Conservation (phyloP, 2,888 invertebrate species). For the Thymelicus sylvestris region DNA sequence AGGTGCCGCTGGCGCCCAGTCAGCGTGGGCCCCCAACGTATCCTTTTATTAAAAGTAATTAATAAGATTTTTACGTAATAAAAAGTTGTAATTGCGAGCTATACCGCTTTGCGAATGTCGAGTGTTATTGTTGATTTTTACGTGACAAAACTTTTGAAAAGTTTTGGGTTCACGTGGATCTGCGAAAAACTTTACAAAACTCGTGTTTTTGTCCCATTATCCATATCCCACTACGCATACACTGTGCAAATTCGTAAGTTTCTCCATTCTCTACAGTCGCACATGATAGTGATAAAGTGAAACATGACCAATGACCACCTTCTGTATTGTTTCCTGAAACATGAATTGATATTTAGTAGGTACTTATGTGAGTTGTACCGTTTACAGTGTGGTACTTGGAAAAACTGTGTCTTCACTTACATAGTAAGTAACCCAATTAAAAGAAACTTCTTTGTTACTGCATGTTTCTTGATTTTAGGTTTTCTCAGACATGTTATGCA, state of each 20-base stretch:
- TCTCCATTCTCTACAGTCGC: not conserved
- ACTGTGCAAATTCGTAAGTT: slow-evolving; percentile 2
- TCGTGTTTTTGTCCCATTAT: slow-evolving; percentile 10
- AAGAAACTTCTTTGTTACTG: not conserved
- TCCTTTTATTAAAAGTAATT: slow-evolving; percentile 74
- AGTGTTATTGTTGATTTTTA: slow-evolving; percentile 46
- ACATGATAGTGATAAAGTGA: not conserved
- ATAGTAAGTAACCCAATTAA: not conserved
- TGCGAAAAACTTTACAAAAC: slow-evolving; percentile 15
- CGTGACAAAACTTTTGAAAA: slow-evolving; percentile 32
- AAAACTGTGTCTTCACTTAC: not conserved
- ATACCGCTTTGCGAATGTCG: slow-evolving; percentile 66
- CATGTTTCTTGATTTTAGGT: not conserved
- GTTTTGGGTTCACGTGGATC: slow-evolving; percentile 1
- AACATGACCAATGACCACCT: slow-evolving; percentile 1
- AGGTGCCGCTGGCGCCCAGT: slow-evolving; percentile 86
- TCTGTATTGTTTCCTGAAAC: not conserved
- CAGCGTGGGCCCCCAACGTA: slow-evolving; percentile 85
- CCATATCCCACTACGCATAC: slow-evolving; percentile 23
- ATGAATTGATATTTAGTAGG: slow-evolving; percentile 3
- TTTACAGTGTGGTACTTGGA: not conserved
- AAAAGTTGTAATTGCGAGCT: slow-evolving; percentile 62
- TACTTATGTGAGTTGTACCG: slow-evolving; percentile 2
- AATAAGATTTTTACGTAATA: slow-evolving; percentile 75
- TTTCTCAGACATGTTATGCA: not conserved